A percentile compares a stretch with the other conserved stretches of the same genome.
Evolutionary conservation across 2,888 invertebrate species (phyloP).

Genomic region (Zeuzera pyrina): DNA sequence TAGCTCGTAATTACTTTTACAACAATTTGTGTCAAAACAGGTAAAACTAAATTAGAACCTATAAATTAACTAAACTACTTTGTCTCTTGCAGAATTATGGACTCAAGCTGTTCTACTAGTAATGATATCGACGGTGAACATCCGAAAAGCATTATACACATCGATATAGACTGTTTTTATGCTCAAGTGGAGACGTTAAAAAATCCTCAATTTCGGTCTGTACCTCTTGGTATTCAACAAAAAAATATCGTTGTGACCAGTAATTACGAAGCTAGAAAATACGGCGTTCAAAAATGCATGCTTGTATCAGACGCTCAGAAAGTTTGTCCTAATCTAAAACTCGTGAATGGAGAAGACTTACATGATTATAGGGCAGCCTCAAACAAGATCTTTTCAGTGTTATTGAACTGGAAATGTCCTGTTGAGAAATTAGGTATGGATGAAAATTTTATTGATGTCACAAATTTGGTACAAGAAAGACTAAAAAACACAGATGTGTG

Average conservation of each 20-base stretch:
- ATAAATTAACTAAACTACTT: slow-evolving; percentile 46
- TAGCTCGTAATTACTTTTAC: slow-evolving; percentile 32
- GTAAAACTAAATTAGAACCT: slow-evolving; percentile 56
- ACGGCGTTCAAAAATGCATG: slow-evolving; percentile 86
- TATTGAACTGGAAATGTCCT: slow-evolving; percentile 79
- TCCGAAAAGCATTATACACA: slow-evolving; percentile 81
- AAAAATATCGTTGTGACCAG: slow-evolving; percentile 89
- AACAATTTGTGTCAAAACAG: slow-evolving; percentile 44
- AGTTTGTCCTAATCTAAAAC: slow-evolving; percentile 80
- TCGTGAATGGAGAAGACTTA: slow-evolving; percentile 88
- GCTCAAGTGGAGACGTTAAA: slow-evolving; percentile 88
- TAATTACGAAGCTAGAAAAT: slow-evolving; percentile 85
- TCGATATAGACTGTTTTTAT: slow-evolving; percentile 89
- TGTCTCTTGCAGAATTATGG: slow-evolving; percentile 60
- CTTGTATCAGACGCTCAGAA: slow-evolving; percentile 80
- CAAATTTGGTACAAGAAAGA: slow-evolving; percentile 74
- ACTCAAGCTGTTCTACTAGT: slow-evolving; percentile 56
- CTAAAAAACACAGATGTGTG: slow-evolving; percentile 46
- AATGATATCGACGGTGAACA: slow-evolving; percentile 64
- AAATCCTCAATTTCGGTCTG: slow-evolving; percentile 76
- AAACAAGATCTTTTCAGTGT: slow-evolving; percentile 79
- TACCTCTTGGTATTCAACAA: slow-evolving; percentile 87
- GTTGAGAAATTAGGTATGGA: slow-evolving; percentile 89
- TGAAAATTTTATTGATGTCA: slow-evolving; percentile 88
- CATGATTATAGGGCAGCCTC: slow-evolving; percentile 86